A percentile compares a stretch with the other conserved stretches of the same genome.
These are phyloP conservation scores for Apodemus speciosus DNA, from an alignment of 2,113 vertebrate genomes.

Conservation along the genomic window DNA sequence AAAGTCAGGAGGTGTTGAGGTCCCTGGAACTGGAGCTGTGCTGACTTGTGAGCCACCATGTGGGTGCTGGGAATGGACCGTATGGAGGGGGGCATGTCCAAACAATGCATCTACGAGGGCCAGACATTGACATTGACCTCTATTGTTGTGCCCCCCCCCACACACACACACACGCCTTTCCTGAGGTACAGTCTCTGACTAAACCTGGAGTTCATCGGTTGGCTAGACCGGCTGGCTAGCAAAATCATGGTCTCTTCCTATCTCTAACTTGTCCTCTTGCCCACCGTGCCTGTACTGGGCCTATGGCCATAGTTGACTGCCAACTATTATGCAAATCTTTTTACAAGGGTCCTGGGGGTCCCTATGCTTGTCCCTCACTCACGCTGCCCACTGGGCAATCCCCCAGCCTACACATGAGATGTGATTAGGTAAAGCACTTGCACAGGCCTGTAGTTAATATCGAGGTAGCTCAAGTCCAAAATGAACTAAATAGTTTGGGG, in stretches of 20 bases:
- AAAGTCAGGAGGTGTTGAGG: not conserved
- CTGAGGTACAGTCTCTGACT: not conserved
- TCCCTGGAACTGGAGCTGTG: not conserved
- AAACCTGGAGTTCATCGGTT: not conserved
- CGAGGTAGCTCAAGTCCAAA: not conserved
- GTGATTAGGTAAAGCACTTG: not conserved
- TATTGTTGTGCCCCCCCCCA: not conserved
- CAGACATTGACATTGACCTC: not conserved
- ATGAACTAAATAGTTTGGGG: not conserved
- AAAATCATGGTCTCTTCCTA: not conserved
- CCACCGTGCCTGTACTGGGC: too few species aligned
- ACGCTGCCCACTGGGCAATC: not conserved
- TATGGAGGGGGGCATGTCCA: not conserved
- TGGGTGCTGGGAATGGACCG: not conserved
- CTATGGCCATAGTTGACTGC: not conserved
- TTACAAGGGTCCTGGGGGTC: not conserved
- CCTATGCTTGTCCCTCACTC: too few species aligned
- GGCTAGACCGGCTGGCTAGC: not conserved
- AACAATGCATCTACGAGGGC: too few species aligned
- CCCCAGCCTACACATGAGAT: not conserved
- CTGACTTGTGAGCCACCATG: not conserved
- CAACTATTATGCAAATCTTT: too few species aligned
- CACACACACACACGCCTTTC: not conserved
- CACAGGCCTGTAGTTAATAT: not conserved
- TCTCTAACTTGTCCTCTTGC: not conserved